Evolutionary conservation across 2,888 invertebrate genomes (phyloP), one percentile per base, ranked within the genome.

Genomic region (Calameuta pallipes): DNA sequence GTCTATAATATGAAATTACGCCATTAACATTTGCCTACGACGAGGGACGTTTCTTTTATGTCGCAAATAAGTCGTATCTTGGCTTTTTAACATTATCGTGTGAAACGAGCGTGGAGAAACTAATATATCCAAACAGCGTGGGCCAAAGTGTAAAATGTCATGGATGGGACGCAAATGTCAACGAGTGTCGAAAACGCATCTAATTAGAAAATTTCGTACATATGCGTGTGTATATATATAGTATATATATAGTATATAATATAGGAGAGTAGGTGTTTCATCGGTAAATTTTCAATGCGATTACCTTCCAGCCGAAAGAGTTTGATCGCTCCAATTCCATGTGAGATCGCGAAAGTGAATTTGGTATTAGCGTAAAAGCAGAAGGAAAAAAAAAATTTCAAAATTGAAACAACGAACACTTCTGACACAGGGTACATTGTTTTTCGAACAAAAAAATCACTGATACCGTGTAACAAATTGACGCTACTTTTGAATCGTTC

Each of bases 391-490:
- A 56, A 56, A 9, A 56, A 1, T 15, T 6, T 2, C 4, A 56
- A 56, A 2, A 56, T 9, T 56, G 9, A 9, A 56, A 9, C 9
- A 23, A 9, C 56, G 23, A 56, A 56, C 56, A 23, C 15, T 15
- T 41, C 41, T 15, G 6, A 1, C 23, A 23, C 41, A 2, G 41
- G 41, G 15, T 41, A 4, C 23, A 74, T 74, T 36, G 36, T 36
- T 37, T 15, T 30, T 33, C 37, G 35, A 34, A 36, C 23, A 0
- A 35, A 36, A 36, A 36, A 34, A 74, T 74, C 74, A 30, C 37
- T 36, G 74, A 74, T 74, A 36, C 74, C 74, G 34, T 1, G 74
- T 35, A 34, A 74, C 34, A 74, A 74, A 74, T 74, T 23, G 74
- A 74, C 36, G 36, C n/a, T 13, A 74, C 74, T 35, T 34, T 74